Conservation (phyloP, 2,888 invertebrate species). For the Tanytarsus gracilentus region DNA sequence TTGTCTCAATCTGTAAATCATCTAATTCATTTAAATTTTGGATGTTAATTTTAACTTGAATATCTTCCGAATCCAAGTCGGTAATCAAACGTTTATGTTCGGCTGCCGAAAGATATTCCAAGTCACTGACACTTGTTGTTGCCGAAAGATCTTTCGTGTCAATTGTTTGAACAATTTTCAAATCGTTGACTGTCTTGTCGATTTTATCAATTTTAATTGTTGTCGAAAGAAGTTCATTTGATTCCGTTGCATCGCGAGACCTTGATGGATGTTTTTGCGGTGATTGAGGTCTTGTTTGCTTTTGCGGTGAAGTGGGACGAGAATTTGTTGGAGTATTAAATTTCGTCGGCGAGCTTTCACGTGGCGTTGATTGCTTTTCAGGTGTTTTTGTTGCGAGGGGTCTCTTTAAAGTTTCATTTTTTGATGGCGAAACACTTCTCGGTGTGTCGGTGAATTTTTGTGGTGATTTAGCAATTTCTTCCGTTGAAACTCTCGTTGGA, state of each 20-base stretch:
- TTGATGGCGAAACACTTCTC: not conserved
- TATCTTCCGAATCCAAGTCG: constrained; percentile 37
- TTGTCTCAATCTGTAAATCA: constrained; percentile 4
- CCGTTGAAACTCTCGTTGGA: not conserved
- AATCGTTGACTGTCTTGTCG: constrained; percentile 7
- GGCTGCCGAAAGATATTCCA: constrained; percentile 15
- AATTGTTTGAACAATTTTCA: constrained; percentile 8
- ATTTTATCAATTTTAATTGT: constrained; percentile 13
- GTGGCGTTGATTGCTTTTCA: constrained; percentile 31
- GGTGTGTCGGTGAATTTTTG: not conserved
- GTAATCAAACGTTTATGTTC: constrained; percentile 34
- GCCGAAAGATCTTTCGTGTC: constrained; percentile 22
- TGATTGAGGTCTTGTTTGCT: constrained; percentile 1
- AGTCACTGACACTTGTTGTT: constrained; percentile 24
- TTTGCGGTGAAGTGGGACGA: constrained; percentile 3
- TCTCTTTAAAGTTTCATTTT: not conserved
- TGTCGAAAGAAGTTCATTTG: not conserved
- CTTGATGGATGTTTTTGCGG: not conserved
- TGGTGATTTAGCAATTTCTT: not conserved
- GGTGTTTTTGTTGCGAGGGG: not conserved
- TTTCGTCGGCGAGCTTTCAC: constrained; percentile 36
- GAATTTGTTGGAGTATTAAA: not conserved
- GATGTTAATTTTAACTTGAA: constrained; percentile 20
- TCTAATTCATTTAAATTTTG: constrained; percentile 12
- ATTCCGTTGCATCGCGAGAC: not conserved